phyloP scores from a whole-genome alignment of 2,888 invertebrate species.

The Epirrita christyi region DNA sequence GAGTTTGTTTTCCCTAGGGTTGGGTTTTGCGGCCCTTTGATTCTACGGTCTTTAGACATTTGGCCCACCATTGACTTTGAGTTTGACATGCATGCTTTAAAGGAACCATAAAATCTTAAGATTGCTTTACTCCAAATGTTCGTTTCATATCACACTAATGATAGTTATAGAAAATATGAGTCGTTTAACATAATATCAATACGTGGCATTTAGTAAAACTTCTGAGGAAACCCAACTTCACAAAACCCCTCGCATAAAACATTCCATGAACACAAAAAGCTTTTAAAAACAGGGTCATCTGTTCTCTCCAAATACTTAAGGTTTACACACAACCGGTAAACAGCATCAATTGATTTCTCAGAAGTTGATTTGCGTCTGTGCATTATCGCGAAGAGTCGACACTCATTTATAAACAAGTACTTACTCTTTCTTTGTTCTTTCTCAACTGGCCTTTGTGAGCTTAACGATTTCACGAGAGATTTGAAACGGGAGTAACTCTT shows the following conservation, averaged over 20 bases:
- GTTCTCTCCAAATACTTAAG: slow-evolving; percentile 6
- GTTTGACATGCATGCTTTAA: too few relatives aligned
- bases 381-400: slow-evolving; percentile 19
- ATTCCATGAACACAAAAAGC: slow-evolving; percentile 6
- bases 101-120: too few relatives aligned
- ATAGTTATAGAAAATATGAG: too few relatives aligned
- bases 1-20: too few relatives aligned
- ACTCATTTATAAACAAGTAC: slow-evolving; percentile 25
- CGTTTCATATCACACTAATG: too few relatives aligned
- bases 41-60: too few relatives aligned
- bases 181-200: too few relatives aligned
- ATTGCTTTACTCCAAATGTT: too few relatives aligned
- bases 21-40: too few relatives aligned
- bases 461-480: slow-evolving; percentile 15
- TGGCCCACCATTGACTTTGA: too few relatives aligned
- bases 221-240: too few relatives aligned
- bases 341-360: slow-evolving; percentile 28
- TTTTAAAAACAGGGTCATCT: slow-evolving; percentile 2
- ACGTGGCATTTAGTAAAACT: too few relatives aligned
- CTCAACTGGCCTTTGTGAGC: slow-evolving; percentile 22
- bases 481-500: slow-evolving; percentile 9
- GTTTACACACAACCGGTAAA: slow-evolving; percentile 8
- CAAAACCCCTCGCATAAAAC: slow-evolving; percentile 2
- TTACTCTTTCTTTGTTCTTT: slow-evolving; percentile 32
- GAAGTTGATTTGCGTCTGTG: slow-evolving; percentile 25